Evolutionary conservation across 2,113 vertebrate genomes (phyloP).

Genomic region (Taurulus bubalis): DNA sequence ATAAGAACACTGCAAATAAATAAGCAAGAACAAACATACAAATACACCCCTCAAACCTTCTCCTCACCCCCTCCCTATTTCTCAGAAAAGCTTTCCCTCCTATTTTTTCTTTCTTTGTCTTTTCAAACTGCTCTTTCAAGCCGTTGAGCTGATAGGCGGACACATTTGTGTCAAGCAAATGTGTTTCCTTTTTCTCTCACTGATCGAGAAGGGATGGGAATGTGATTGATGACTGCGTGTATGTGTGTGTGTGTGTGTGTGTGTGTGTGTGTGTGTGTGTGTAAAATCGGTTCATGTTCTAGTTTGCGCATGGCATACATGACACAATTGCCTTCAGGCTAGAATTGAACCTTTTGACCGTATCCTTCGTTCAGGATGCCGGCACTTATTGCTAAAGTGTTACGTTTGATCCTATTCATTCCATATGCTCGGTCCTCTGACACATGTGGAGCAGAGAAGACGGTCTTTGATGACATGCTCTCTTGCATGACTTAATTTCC

Average conservation of each 20-base stretch:
- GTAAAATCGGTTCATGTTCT: constrained; percentile 22
- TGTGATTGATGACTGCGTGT: constrained; percentile 40
- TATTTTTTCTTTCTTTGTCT: constrained; percentile 54
- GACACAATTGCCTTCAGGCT: constrained; percentile 70
- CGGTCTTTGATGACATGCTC: constrained; percentile 67
- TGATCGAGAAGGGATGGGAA: constrained; percentile 46
- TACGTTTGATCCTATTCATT: constrained; percentile 75
- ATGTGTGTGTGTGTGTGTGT: constrained; percentile 21
- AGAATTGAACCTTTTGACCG: constrained; percentile 74
- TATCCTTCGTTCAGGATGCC: constrained; percentile 70
- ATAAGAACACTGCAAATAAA: constrained; percentile 50
- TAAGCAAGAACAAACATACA: constrained; percentile 35
- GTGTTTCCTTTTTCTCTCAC: constrained; percentile 35
- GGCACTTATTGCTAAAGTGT: constrained; percentile 73
- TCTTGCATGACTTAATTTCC: constrained; percentile 68
- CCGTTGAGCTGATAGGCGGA: constrained; percentile 12
- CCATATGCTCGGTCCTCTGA: constrained; percentile 69
- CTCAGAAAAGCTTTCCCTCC: constrained; percentile 12
- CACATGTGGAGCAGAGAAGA: constrained; percentile 66
- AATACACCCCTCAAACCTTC: constrained; percentile 37
- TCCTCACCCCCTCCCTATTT: constrained; percentile 16
- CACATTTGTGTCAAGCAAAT: constrained; percentile 32
- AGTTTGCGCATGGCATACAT: constrained; percentile 21
- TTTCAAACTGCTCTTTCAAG: constrained; percentile 40
- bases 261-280: constrained; percentile 17